Evolutionary conservation across 2,888 invertebrate genomes (phyloP).

Genomic region (Nymphalis c-album): DNA sequence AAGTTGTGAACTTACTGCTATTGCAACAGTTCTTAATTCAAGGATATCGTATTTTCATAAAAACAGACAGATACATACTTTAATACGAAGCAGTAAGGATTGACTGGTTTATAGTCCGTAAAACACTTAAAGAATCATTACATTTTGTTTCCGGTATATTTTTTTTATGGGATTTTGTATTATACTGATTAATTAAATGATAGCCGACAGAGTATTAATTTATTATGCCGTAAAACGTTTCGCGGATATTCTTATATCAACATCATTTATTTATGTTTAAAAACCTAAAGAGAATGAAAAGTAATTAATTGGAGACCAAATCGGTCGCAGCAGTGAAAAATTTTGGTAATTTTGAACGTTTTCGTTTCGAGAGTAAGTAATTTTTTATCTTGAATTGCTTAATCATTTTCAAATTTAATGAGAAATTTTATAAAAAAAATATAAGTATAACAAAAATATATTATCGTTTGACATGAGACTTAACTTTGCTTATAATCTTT

Average conservation of each 20-base stretch:
- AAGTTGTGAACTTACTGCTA: no score
- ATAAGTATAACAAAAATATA: neutral
- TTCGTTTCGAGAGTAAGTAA: conserved; percentile 21
- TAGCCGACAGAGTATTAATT: conserved; percentile 57
- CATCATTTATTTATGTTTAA: conserved; percentile 45
- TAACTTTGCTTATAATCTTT: no score
- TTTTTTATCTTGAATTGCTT: conserved; percentile 17
- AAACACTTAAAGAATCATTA: conserved; percentile 50
- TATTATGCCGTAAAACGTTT: conserved; percentile 51
- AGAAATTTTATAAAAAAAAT: neutral
- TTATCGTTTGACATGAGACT: no score
- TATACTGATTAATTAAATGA: conserved; percentile 69
- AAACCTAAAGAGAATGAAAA: conserved; percentile 13
- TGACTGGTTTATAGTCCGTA: conserved; percentile 33
- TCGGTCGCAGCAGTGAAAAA: conserved; percentile 29
- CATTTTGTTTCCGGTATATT: conserved; percentile 56
- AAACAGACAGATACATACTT: conserved; percentile 15
- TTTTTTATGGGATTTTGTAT: conserved; percentile 55
- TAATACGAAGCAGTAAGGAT: conserved; percentile 36
- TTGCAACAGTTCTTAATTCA: neutral
- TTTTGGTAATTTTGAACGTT: conserved; percentile 25
- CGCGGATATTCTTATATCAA: conserved; percentile 44
- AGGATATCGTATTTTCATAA: neutral
- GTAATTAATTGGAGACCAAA: conserved; percentile 33
- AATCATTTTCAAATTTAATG: conserved; percentile 15